Evolutionary conservation across 1,140 invertebrate species (phyloP), one percentile per base, ranked within the genome.

Genomic region (Araneus ventricosus): DNA sequence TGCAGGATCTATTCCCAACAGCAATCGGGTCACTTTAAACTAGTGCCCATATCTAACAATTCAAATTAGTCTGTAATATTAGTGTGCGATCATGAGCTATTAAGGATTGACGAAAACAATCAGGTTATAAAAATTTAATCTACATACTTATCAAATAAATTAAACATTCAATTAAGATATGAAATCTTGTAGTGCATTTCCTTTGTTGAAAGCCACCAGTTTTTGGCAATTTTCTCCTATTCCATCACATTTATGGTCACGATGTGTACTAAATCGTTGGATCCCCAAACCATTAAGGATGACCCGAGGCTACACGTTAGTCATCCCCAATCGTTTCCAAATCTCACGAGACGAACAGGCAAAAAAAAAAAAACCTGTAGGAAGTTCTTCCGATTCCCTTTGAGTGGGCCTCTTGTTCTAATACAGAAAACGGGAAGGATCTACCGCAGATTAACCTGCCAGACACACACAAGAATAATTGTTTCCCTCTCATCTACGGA

Each of bases 401-500:
- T 30, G 27, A 52, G 10, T 1, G 17, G 70, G 70, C 70, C 70
- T 37, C 70, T 20, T 20, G 70, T 75, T 75, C 17, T 30, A 75
- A 34, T 22, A 37, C 70, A 37, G 30, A 75, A 75, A 75, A 37
- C 30, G 67, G 70, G 70, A 75, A 34, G 70, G 70, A 14, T 37
- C 70, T 37, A 75, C 70, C 70, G 17, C 70, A 75, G 70, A 75
- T 37, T 34, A 75, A 20, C 30, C 70, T 22, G 20, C 20, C 30
- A 75, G 70, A 75, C 70, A 34, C 70, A 34, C 10, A 27, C 30
- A 75, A 34, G 70, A 75, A 75, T 75, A 75, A 75, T 75, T 75
- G 70, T 75, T 34, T 75, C 70, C 70, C 70, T 37, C 70, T 75
- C 70, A 37, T 34, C 30, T 30, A 34, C 10, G 22, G 70, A 75